Conservation (phyloP, 2,888 invertebrate genomes). For the Hetaerina titia region DNA sequence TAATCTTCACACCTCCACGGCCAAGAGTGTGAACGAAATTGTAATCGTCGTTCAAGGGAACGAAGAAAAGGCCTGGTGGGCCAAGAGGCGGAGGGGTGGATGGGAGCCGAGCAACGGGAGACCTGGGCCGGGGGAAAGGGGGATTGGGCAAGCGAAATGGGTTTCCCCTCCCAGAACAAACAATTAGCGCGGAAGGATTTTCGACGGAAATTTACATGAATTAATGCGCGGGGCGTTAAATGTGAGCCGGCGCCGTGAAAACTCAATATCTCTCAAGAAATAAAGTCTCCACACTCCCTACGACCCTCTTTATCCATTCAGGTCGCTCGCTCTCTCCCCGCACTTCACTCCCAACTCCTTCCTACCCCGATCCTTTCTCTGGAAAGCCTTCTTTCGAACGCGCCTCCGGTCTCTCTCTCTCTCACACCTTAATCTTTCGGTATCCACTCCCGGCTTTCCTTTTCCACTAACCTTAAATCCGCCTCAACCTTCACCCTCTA, state of each 20-base stretch:
- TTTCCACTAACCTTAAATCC: background rate
- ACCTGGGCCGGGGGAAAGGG: background rate
- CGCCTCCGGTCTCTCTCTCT: background rate
- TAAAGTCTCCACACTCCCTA: background rate
- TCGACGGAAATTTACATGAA: slow-evolving; percentile 27
- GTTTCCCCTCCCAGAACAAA: background rate
- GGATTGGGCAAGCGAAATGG: background rate
- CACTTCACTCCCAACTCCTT: too few relatives aligned
- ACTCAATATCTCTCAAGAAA: background rate
- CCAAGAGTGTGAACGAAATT: background rate
- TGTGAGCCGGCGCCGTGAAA: background rate
- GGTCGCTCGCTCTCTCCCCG: background rate
- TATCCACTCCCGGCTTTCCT: background rate
- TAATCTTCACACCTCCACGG: background rate
- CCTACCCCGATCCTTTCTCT: too few relatives aligned
- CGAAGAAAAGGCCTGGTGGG: background rate
- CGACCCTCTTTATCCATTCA: slow-evolving; percentile 16
- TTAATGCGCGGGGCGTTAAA: background rate
- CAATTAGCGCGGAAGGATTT: slow-evolving; percentile 21
- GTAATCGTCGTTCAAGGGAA: background rate
- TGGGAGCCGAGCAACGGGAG: background rate
- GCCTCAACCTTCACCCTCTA: too few relatives aligned
- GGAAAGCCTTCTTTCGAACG: too few relatives aligned
- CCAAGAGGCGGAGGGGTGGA: background rate
- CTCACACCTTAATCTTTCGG: background rate